phyloP scores from a whole-genome alignment of 2,113 vertebrate genomes.

The Salvator merianae region DNA sequence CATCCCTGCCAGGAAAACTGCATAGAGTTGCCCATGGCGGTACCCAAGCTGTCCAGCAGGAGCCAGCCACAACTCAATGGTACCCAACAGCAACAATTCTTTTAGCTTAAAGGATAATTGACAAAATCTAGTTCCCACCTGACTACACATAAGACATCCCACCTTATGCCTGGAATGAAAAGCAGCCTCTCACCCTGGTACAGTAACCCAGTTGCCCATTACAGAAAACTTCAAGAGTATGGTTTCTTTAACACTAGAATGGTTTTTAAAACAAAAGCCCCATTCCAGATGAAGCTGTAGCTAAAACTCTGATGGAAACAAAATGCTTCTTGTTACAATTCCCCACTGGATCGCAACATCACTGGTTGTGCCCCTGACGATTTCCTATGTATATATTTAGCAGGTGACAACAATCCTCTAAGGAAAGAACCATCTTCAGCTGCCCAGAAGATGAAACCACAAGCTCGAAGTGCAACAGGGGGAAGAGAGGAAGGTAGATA shows the following conservation, averaged over 20 bases:
- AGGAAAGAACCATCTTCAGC: not conserved
- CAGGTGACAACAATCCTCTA: not conserved
- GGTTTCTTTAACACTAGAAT: no score
- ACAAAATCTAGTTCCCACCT: not conserved
- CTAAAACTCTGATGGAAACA: not conserved
- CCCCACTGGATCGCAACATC: not conserved
- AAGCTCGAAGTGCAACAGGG: no score
- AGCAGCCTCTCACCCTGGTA: not conserved
- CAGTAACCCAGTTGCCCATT: not conserved
- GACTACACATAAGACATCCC: not conserved
- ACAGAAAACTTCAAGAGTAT: not conserved
- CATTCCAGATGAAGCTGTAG: not conserved
- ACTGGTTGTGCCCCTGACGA: conserved; percentile 1
- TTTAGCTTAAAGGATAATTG: no score
- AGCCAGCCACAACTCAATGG: no score
- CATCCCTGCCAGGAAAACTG: no score
- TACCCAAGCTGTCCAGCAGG: no score
- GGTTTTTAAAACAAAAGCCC: not conserved
- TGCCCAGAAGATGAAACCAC: not conserved
- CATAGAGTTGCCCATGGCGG: no score
- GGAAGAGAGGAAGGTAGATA: no score
- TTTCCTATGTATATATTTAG: not conserved
- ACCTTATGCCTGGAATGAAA: not conserved
- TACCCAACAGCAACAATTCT: not conserved
- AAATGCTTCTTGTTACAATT: not conserved